Conservation (phyloP, 2,797 vertebrate species). For the Otus scops region DNA sequence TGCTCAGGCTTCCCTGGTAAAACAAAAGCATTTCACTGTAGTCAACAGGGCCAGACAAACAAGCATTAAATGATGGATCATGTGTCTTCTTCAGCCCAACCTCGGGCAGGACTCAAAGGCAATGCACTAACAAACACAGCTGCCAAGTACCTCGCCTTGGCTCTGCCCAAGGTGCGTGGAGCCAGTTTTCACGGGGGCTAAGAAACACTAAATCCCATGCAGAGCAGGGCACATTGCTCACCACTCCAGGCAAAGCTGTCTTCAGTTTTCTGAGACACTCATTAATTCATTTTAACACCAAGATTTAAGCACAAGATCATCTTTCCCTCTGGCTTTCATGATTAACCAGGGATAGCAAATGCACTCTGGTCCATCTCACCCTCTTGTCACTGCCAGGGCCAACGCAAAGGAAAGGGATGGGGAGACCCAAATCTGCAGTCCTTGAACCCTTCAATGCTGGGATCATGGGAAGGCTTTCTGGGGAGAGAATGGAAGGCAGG, state of each 20-base stretch:
- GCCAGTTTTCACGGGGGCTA: background rate
- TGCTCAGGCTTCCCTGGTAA: background rate
- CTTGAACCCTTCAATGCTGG: background rate
- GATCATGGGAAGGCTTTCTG: background rate
- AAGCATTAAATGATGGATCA: background rate
- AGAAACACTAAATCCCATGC: background rate
- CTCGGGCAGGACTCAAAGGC: background rate
- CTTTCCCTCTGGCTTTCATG: background rate
- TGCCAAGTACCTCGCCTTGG: slow-evolving; percentile 4
- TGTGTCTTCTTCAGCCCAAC: background rate
- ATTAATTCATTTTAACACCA: background rate
- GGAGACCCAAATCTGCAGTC: background rate
- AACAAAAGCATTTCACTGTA: background rate
- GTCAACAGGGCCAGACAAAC: background rate
- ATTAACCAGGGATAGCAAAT: background rate
- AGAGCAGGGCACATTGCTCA: background rate
- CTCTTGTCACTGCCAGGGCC: background rate
- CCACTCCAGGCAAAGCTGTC: background rate
- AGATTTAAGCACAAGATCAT: background rate
- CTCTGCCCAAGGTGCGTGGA: background rate
- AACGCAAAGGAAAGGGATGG: background rate
- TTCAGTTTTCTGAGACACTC: background rate
- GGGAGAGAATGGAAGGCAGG: background rate
- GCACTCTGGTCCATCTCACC: background rate
- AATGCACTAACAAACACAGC: background rate